These are phyloP conservation scores for Oxygymnocypris stewartii DNA, from an alignment of 2,113 vertebrate genomes.

Conservation along the genomic window DNA sequence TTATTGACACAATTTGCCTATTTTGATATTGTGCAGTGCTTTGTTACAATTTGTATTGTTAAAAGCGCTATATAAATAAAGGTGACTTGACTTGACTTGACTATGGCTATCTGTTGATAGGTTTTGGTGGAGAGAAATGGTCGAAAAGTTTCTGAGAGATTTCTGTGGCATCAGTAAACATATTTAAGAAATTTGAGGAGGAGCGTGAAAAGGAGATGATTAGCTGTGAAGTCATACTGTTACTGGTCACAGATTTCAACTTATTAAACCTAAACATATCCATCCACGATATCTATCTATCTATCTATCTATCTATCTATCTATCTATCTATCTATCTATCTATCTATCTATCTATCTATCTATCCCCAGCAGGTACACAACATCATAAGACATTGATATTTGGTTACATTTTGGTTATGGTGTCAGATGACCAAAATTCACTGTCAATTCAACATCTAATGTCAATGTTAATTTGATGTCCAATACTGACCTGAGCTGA, in stretches of 20 bases:
- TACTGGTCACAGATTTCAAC: neutral
- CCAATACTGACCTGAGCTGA: no score
- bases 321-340: neutral
- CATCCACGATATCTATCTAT: neutral
- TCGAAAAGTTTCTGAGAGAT: neutral
- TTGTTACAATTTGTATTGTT: no score
- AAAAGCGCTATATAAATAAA: no score
- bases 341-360: neutral
- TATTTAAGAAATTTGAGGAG: no score
- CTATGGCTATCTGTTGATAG: neutral
- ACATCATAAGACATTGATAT: no score
- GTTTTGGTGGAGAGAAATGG: neutral
- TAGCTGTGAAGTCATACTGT: neutral
- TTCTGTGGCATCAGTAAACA: neutral
- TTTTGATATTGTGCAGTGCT: no score
- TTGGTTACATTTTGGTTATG: no score
- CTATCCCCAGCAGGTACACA: neutral
- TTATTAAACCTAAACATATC: neutral
- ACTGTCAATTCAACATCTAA: no score
- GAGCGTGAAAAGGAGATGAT: neutral
- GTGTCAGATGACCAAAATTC: no score
- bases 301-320: neutral
- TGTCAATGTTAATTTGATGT: no score
- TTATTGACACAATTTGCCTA: no score
- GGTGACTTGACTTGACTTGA: no score